phyloP scores from a whole-genome alignment of 2,888 invertebrate species.

The Nephrocerus scutellatus region DNA sequence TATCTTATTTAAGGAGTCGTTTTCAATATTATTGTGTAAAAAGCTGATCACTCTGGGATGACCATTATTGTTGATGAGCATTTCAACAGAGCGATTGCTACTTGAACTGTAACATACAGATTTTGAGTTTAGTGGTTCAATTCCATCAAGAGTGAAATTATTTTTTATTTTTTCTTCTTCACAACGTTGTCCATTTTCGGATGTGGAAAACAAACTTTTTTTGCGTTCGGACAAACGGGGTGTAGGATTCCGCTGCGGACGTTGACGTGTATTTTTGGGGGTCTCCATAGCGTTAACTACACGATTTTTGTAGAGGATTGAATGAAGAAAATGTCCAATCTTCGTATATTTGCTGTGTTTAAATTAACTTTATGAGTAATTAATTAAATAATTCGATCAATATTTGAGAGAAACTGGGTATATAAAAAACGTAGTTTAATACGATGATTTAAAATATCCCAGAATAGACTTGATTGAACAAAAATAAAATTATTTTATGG shows the following conservation, averaged over 20 bases:
- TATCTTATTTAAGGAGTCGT: neutral
- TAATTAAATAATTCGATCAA: too few relatives aligned
- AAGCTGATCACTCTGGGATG: slow-evolving; percentile 16
- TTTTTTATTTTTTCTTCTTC: slow-evolving; percentile 28
- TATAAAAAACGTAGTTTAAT: too few relatives aligned
- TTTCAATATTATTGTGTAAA: slow-evolving; percentile 16
- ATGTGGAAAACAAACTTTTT: slow-evolving; percentile 52
- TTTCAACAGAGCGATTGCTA: neutral
- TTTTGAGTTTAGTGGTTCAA: slow-evolving; percentile 27
- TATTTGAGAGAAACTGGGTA: too few relatives aligned
- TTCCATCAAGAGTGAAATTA: slow-evolving; percentile 28
- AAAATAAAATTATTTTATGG: too few relatives aligned
- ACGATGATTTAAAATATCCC: too few relatives aligned
- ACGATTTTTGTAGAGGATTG: too few relatives aligned
- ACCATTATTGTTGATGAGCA: neutral
- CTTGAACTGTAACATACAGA: neutral
- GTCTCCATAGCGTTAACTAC: slow-evolving; percentile 46
- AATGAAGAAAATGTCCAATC: too few relatives aligned
- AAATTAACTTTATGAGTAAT: too few relatives aligned
- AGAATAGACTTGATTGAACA: too few relatives aligned
- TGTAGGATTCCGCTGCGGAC: slow-evolving; percentile 43
- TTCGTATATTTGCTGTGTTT: too few relatives aligned
- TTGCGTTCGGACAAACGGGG: slow-evolving; percentile 58
- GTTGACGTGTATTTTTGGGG: slow-evolving; percentile 32
- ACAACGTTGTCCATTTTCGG: slow-evolving; percentile 13